phyloP scores from a whole-genome alignment of 1,140 invertebrate species.

The Eurytemora carolleeae region DNA sequence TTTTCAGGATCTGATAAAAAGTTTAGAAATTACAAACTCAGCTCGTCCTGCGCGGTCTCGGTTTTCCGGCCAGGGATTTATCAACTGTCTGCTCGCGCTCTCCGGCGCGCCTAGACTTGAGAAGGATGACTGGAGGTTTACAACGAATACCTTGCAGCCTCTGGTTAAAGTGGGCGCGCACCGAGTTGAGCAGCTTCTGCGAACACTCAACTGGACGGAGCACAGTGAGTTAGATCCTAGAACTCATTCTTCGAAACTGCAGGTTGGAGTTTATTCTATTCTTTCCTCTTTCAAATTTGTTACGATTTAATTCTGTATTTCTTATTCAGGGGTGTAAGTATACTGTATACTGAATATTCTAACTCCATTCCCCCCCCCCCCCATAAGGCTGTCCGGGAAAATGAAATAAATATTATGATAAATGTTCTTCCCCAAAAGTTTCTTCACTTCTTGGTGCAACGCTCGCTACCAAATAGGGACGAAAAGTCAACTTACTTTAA shows the following conservation, averaged over 20 bases:
- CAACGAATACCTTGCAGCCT: not conserved
- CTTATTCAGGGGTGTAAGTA: too few species aligned
- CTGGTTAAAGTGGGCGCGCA: not conserved
- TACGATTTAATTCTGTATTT: too few species aligned
- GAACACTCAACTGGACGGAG: not conserved
- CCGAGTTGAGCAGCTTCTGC: not conserved
- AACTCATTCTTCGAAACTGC: not conserved
- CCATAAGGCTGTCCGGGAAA: too few species aligned
- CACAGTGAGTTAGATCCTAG: not conserved
- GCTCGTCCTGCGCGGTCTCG: not conserved
- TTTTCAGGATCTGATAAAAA: slow-evolving; percentile 5
- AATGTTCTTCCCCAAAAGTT: too few species aligned
- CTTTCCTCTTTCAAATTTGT: too few species aligned
- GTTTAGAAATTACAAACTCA: slow-evolving; percentile 4
- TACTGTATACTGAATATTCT: too few species aligned
- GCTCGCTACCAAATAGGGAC: too few species aligned
- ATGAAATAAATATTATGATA: too few species aligned
- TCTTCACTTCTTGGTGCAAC: too few species aligned
- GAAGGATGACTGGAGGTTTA: not conserved
- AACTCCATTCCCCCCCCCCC: too few species aligned
- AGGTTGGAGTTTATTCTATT: too few species aligned
- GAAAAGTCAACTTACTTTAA: too few species aligned
- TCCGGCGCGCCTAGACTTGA: not conserved
- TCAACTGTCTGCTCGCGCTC: not conserved
- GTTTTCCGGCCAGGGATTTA: slow-evolving; percentile 2